Evolutionary conservation across 2,888 invertebrate species (phyloP), one percentile per base, ranked within the genome.

Genomic region (Girardia tigrina): DNA sequence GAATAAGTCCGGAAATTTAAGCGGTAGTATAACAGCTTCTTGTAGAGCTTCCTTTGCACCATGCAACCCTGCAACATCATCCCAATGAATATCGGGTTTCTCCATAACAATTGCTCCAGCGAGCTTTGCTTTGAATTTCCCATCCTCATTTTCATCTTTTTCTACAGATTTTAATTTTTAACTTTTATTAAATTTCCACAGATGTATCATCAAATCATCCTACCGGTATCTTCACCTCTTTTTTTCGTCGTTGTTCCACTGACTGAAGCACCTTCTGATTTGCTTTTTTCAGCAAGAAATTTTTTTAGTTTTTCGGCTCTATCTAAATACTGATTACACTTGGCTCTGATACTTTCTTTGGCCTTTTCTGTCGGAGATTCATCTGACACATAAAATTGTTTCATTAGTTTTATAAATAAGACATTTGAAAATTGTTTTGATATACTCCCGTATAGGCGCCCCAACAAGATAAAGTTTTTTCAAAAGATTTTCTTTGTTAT

Each of bases 11-110:
- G 98, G 98, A 83, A 98, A 98, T 83, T 93, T 92, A 78, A 98
- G 97, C 0, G 98, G 98, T 80, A 99, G 86, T 81, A 99, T 97
- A 26, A 98, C 98, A 80, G 98, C 97, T 86, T 98, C 98, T 84
- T 98, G 98, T 29, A 98, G 87, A 0, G 97, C 94, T 85, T 97
- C 95, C 82, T 98, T 98, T 28, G 98, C 98, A 74, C 89, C 90
- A 84, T 97, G 94, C 73, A 98, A 86, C 0, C 98, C 98, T 79
- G 97, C 97, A 0, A 98, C 94, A 86, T 98, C 98, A 77, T 90
- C 90, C 98, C 98, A 99, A 81, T 92, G 91, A 0, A 98, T 90
- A 84, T 94, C 90, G 0, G 97, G 97, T 82, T 93, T 97, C 83
- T 97, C 97, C 78, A 95, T 91, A 0, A 98, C 88, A 83, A 97